Base-by-base conservation (phyloP, 2,113 vertebrate species). In the Phasianus colchicus region DNA sequence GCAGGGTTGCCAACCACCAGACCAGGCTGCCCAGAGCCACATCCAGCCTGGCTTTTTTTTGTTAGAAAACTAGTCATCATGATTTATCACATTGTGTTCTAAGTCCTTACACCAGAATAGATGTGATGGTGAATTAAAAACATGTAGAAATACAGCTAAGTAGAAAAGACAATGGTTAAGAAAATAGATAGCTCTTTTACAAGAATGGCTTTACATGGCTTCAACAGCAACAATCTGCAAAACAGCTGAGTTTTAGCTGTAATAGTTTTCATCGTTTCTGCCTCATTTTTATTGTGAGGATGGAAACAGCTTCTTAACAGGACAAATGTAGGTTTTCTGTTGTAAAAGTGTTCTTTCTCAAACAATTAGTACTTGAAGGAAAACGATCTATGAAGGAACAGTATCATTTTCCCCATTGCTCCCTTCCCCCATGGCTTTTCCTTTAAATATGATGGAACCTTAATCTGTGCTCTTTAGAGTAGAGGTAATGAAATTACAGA, bases 401-500 rank as follows among this genome's bases (percentile, higher is more conserved):
- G 42, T 71, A 67, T 83, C 3, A 1, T 87, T 93, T 90, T 50
- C 19, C 70, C 65, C 57, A 70, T 76, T 76, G 9, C 6, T 92
- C 79, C 93, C 91, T 89, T 83, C 79, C 89, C 82, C 88, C 69
- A 36, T 72, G 76, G 50, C 75, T 95, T 82, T 92, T 88, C 69
- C 79, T 94, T 96, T 88, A 95, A 95, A 86, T 88, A 96, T 86
- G 82, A 75, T 92, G 79, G 95, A 95, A 88, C 69, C 72, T 57
- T 97, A 97, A 95, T 97, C 72, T 96, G 34, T 95, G 88, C 64
- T 92, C 85, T 95, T 95, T 78, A 69, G 89, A 97, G 79, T 5
- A 80, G 89, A 93, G 94, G 93, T 96, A 97, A 97, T 97, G 91
- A 93, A 95, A 96, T 97, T 97, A 97, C 93, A 95, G 94, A 91